Conservation (phyloP, 2,113 vertebrate species). For the Oxygymnocypris stewartii region DNA sequence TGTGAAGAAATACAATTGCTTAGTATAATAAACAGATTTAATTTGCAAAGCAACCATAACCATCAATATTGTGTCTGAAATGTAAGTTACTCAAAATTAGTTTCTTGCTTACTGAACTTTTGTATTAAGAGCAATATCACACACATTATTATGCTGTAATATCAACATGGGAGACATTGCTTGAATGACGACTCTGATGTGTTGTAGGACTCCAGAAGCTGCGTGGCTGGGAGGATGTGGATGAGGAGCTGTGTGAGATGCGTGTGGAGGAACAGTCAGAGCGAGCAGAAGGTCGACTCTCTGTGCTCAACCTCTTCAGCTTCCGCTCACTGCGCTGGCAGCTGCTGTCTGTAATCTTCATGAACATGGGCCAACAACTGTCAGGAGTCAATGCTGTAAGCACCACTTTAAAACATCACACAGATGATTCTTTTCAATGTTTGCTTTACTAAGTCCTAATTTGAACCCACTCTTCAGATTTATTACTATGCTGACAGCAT, state of each 20-base stretch:
- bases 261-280: conserved; percentile 80
- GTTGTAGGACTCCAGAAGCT: conserved; percentile 78
- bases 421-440: neutral
- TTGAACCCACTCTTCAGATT: conserved; percentile 73
- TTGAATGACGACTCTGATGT: neutral
- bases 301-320: conserved; percentile 78
- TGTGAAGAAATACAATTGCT: neutral
- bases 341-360: conserved; percentile 80
- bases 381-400: conserved; percentile 86
- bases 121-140: neutral
- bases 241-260: conserved; percentile 83
- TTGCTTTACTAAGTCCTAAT: neutral
- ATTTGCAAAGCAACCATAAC: neutral
- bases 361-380: conserved; percentile 93
- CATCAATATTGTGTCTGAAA: neutral
- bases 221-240: conserved; percentile 79
- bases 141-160: neutral
- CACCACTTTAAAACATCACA: neutral
- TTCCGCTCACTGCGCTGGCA: conserved; percentile 86
- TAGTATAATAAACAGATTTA: neutral
- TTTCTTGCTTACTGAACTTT: neutral
- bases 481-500: conserved; percentile 93
- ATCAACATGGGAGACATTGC: neutral
- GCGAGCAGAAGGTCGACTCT: conserved; percentile 77
- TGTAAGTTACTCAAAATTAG: neutral